Conservation (phyloP, 2,113 vertebrate species). For the Sus scrofa region T2T-Sscrofa CM000820.6:131829001-131829500, state of each 20-base stretch:
- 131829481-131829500: not conserved
- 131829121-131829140: not conserved
- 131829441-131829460: not conserved
- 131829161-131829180: not conserved
- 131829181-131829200: not conserved
- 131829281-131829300: too few species aligned
- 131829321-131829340: too few species aligned
- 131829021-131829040: not conserved
- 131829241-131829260: too few species aligned
- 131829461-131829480: not conserved
- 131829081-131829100: not conserved
- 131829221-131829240: too few species aligned
- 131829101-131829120: not conserved
- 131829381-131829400: too few species aligned
- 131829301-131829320: too few species aligned
- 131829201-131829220: not conserved
- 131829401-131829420: too few species aligned
- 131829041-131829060: not conserved
- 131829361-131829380: too few species aligned
- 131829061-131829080: not conserved
- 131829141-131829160: not conserved
- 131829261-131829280: too few species aligned
- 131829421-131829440: too few species aligned
- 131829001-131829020: constrained; percentile 1
- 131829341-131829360: too few species aligned